Conservation (phyloP, 1,140 invertebrate species). For the Gryllus bimaculatus region DNA sequence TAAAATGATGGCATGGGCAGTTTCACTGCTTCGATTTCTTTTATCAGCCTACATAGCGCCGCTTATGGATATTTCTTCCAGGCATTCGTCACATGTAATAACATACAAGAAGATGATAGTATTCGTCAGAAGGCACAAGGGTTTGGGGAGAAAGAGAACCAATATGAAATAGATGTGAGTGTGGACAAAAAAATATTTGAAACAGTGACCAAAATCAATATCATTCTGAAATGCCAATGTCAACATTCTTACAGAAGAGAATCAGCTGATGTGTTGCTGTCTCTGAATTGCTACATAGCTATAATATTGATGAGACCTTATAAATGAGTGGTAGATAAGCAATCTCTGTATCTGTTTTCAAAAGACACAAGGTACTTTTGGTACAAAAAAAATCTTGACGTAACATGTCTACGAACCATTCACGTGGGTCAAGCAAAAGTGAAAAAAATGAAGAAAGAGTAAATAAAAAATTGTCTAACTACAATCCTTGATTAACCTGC, state of each 20-base stretch:
- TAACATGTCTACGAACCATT: too few relatives aligned
- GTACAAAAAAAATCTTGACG: too few relatives aligned
- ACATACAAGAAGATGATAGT: slow-evolving; percentile 13
- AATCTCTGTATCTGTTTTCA: not conserved
- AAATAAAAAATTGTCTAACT: not conserved
- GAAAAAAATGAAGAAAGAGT: not conserved
- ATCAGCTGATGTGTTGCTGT: not conserved
- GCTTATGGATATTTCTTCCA: slow-evolving; percentile 10
- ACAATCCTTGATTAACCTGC: not conserved
- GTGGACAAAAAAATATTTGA: not conserved
- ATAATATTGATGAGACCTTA: not conserved
- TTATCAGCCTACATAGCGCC: not conserved
- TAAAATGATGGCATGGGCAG: not conserved
- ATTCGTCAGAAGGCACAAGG: slow-evolving; percentile 13
- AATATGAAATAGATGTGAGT: not conserved
- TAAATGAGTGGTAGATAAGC: not conserved
- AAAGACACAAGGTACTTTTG: not conserved
- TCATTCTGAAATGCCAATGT: not conserved
- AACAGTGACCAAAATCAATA: not conserved
- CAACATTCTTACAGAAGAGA: not conserved
- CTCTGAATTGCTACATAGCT: not conserved
- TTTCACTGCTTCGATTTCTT: not conserved
- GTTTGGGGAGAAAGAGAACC: not conserved
- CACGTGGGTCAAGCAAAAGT: not conserved
- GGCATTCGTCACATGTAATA: slow-evolving; percentile 11